Conservation (phyloP, 2,113 vertebrate species). For the Zeus faber region DNA sequence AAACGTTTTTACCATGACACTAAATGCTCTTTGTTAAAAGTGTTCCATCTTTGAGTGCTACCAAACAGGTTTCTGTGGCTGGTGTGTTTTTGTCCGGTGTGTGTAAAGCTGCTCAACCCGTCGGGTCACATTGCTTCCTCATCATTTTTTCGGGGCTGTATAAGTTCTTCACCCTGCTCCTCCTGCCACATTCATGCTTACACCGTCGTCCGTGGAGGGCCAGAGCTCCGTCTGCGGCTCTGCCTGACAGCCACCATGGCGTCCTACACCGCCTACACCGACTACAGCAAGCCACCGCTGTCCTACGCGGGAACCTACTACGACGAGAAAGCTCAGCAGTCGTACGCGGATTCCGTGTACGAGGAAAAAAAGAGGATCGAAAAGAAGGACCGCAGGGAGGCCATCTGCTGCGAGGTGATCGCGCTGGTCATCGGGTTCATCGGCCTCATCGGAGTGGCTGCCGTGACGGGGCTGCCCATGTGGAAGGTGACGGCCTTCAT, state of each 20-base stretch:
- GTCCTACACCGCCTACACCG: constrained; percentile 64
- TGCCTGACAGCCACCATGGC: constrained; percentile 41
- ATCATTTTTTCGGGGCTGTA: constrained; percentile 58
- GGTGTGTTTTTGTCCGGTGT: constrained; percentile 22
- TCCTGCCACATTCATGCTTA: constrained; percentile 36
- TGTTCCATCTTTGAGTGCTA: neutral
- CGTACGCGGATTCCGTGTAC: constrained; percentile 44
- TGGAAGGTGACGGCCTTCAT: constrained; percentile 92
- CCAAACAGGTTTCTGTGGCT: constrained; percentile 33
- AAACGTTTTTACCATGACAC: constrained; percentile 11
- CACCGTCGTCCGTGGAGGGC: constrained; percentile 8
- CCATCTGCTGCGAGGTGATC: constrained; percentile 74
- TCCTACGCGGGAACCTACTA: constrained; percentile 55
- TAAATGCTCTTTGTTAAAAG: neutral
- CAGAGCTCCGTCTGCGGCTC: constrained; percentile 14
- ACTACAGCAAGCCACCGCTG: constrained; percentile 55
- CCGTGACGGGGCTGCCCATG: constrained; percentile 87
- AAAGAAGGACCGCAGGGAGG: constrained; percentile 47
- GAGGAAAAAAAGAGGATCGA: constrained; percentile 65
- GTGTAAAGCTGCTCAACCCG: constrained; percentile 63
- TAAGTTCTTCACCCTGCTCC: constrained; percentile 40
- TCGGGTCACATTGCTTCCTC: constrained; percentile 62
- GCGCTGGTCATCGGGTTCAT: constrained; percentile 81
- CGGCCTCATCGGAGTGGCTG: constrained; percentile 82
- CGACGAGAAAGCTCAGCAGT: constrained; percentile 41